Evolutionary conservation across 2,113 vertebrate genomes (phyloP), one percentile per base, ranked within the genome.

Genomic region (Polyodon spathula): DNA sequence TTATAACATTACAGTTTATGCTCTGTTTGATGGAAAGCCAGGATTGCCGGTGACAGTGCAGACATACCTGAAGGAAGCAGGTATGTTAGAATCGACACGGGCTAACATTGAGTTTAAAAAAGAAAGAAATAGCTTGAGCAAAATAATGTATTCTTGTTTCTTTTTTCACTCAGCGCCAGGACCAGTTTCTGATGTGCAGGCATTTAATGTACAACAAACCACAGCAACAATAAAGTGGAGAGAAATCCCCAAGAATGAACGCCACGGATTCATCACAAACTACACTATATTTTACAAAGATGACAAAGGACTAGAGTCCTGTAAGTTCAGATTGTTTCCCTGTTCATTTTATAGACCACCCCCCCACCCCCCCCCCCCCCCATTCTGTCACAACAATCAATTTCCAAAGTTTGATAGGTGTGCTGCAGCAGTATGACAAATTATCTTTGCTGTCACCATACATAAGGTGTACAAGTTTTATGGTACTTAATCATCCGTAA

Each of bases 1-100:
- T 62, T 90, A 87, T 17, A 87, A 76, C 60, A 76, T 90, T 65
- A 83, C 77, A 0, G 80, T 89, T 37, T 85, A 87, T 63, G 84
- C 88, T 53, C 1, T 86, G 48, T 14, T 56, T 64, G 65, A 41
- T 53, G 68, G 60, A 17, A 56, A 7, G 5, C 56, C 76, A 37
- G 79, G 58, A 37, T n/a, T 68, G 61, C 83, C 85, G 0, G 56
- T 27, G 61, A 72, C 76, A 1, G 1, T 57, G 48, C 79, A 79
- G 67, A 67, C 65, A 14, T 86, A 86, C 1, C 8, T 66, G 55
- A 58, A 73, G 66, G 76, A 87, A 75, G 68, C 56, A 63, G 0
- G 88, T 90, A 81, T 0, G 78, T 68, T 37, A 6, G 3, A 1
- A 0, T 66, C 6, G 17, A 15, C 62, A 58, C 0, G 0, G 0